Percentiles rank a stretch among this genome's conserved stretches.
phyloP scores from a whole-genome alignment of 23 tunicate species.

The Styela clava region DNA sequence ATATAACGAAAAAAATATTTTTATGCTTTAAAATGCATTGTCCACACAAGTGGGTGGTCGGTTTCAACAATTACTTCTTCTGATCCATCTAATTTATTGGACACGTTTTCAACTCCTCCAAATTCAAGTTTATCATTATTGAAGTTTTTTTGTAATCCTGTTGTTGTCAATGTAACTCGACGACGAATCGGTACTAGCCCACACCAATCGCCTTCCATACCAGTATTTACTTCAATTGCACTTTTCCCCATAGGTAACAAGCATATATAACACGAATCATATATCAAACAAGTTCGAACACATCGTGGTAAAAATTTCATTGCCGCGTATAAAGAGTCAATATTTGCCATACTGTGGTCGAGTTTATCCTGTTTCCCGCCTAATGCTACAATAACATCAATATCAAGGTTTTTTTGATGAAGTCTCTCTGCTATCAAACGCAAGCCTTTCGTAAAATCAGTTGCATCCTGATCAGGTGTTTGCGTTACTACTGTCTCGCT shows the following conservation, averaged over 20 bases:
- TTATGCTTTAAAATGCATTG: slow-evolving; percentile 27
- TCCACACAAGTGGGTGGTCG: slow-evolving; percentile 39
- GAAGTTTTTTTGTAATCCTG: slow-evolving; percentile 73
- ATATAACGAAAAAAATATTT: too few relatives aligned
- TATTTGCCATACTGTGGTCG: slow-evolving; percentile 74
- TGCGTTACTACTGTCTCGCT: slow-evolving; percentile 31
- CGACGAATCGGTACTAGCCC: slow-evolving; percentile 57
- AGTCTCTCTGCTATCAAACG: slow-evolving; percentile 38
- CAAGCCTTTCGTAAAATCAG: slow-evolving; percentile 82
- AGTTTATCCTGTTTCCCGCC: slow-evolving; percentile 41
- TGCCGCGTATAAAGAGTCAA: slow-evolving; percentile 41
- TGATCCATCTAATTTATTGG: slow-evolving; percentile 57
- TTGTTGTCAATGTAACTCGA: slow-evolving; percentile 45
- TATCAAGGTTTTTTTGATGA: neutral
- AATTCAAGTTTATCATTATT: slow-evolving; percentile 34
- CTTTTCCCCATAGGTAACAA: slow-evolving; percentile 41
- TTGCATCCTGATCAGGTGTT: slow-evolving; percentile 76
- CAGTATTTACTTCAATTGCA: slow-evolving; percentile 29
- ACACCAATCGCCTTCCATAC: slow-evolving; percentile 70
- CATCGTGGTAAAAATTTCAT: slow-evolving; percentile 28
- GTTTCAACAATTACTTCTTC: slow-evolving; percentile 41
- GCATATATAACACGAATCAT: slow-evolving; percentile 32
- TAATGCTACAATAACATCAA: slow-evolving; percentile 35
- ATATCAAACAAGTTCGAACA: slow-evolving; percentile 11
- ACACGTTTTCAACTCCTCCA: slow-evolving; percentile 41